Conservation (phyloP, 2,797 vertebrate species). For the Cuniculus paca region DNA sequence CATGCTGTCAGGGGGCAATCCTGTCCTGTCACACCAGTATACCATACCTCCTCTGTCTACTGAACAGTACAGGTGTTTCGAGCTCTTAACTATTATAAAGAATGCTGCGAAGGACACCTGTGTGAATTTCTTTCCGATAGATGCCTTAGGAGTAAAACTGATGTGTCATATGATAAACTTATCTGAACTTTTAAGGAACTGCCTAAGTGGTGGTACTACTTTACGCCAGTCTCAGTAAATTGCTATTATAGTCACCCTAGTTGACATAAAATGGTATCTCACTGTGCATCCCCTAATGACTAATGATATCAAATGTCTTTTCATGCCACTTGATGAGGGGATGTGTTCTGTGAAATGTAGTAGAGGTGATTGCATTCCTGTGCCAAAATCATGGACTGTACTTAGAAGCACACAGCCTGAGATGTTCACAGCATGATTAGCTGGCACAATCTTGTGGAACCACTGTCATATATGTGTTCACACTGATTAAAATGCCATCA, state of each 20-base stretch:
- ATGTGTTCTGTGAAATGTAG: no score
- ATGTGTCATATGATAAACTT: rapidly evolving
- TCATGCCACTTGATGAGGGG: background rate
- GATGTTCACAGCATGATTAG: background rate
- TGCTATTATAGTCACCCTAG: rapidly evolving
- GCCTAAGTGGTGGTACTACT: background rate
- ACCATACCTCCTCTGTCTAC: background rate
- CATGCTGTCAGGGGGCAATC: rapidly evolving
- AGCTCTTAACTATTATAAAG: rapidly evolving
- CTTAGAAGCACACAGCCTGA: background rate
- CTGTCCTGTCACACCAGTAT: rapidly evolving
- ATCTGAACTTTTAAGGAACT: background rate
- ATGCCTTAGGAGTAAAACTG: rapidly evolving
- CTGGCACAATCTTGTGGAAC: background rate
- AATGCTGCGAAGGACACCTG: rapidly evolving
- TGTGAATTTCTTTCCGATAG: rapidly evolving
- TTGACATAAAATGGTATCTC: background rate
- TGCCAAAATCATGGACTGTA: background rate
- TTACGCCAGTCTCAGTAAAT: rapidly evolving
- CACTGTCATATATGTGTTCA: background rate
- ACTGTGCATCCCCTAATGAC: background rate
- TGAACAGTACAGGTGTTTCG: rapidly evolving
- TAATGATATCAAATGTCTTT: rapidly evolving
- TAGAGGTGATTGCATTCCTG: background rate
- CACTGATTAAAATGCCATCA: background rate